Conservation (phyloP, 1,140 invertebrate genomes). For the Orussus abietinus region DNA sequence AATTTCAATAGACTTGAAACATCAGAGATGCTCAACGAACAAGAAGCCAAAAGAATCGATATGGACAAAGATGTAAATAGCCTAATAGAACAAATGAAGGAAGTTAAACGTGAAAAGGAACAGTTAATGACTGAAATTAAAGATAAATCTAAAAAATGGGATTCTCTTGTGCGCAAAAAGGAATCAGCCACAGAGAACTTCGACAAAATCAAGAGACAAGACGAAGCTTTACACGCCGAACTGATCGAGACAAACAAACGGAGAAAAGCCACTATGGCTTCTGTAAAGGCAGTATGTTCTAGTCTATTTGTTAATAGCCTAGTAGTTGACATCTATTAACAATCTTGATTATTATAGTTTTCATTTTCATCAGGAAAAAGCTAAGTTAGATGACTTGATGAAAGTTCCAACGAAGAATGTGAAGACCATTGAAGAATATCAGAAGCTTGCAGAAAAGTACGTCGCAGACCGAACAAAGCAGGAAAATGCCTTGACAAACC, state of each 20-base stretch:
- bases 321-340: slow-evolving; percentile 2
- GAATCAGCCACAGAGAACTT: slow-evolving; percentile 53
- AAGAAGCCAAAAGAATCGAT: slow-evolving; percentile 53
- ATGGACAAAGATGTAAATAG: slow-evolving; percentile 57
- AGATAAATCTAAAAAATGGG: slow-evolving; percentile 56
- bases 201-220: slow-evolving; percentile 59
- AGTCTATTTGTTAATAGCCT: slow-evolving; percentile 2
- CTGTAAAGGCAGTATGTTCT: slow-evolving; percentile 34
- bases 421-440: slow-evolving; percentile 69
- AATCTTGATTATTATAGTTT: slow-evolving; percentile 15
- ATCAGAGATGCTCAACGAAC: slow-evolving; percentile 44
- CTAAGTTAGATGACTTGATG: slow-evolving; percentile 61
- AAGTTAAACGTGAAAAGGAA: slow-evolving; percentile 55
- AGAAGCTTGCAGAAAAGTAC: slow-evolving; percentile 56
- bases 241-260: slow-evolving; percentile 63
- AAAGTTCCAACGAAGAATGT: slow-evolving; percentile 68
- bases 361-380: no score
- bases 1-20: slow-evolving; percentile 43
- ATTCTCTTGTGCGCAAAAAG: slow-evolving; percentile 39
- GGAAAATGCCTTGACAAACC: slow-evolving; percentile 52
- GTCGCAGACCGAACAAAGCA: slow-evolving; percentile 53
- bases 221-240: slow-evolving; percentile 62
- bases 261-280: slow-evolving; percentile 59
- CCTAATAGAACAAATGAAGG: slow-evolving; percentile 55
- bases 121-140: slow-evolving; percentile 55